A percentile compares a stretch with the other conserved stretches of the same genome.
Evolutionary conservation across 2,888 invertebrate genomes (phyloP).

Genomic region (Clusia tigrina): DNA sequence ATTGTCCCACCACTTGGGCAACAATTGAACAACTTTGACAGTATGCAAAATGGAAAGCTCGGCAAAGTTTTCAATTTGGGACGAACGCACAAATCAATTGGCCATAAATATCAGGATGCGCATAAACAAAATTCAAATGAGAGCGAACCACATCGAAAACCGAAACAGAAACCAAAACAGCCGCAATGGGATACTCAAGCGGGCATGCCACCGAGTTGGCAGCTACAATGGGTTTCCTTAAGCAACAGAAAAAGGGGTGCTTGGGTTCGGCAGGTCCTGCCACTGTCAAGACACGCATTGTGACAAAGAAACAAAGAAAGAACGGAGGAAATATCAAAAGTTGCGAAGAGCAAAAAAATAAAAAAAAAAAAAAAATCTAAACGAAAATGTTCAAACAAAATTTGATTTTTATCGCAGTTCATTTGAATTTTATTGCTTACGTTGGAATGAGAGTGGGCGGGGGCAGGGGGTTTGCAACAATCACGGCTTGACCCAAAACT

Average conservation of each 20-base stretch:
- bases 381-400: slow-evolving; percentile 47
- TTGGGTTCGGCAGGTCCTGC: no score
- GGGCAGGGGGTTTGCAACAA: slow-evolving; percentile 53
- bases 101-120: slow-evolving; percentile 25
- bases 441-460: no score
- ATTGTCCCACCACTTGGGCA: background rate
- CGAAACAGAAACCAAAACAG: slow-evolving; percentile 42
- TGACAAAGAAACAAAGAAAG: background rate
- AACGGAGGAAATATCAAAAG: slow-evolving; percentile 4
- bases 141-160: slow-evolving; percentile 22
- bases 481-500: slow-evolving; percentile 44
- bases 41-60: background rate
- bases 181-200: slow-evolving; percentile 38
- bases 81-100: slow-evolving; percentile 23
- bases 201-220: background rate
- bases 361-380: no score
- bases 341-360: background rate
- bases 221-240: background rate
- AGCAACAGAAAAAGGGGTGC: background rate
- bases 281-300: background rate
- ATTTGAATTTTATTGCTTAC: slow-evolving; percentile 63
- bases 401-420: slow-evolving; percentile 63
- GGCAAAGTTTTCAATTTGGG: background rate
- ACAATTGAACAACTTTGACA: background rate
- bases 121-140: slow-evolving; percentile 33